These are phyloP conservation scores for Ifrita kowaldi DNA, from an alignment of 2,113 vertebrate species.

Conservation along the genomic window DNA sequence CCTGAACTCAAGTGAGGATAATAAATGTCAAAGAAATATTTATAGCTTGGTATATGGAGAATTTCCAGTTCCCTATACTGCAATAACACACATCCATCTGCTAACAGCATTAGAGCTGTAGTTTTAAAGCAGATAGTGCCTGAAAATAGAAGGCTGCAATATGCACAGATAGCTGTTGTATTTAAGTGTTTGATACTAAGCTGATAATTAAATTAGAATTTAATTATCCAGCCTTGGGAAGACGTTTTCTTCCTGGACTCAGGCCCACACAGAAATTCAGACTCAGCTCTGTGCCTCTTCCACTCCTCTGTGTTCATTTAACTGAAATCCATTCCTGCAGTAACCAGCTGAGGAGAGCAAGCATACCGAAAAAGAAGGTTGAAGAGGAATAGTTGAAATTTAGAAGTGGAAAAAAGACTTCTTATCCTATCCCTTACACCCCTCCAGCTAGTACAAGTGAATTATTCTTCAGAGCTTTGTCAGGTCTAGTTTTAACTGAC, in stretches of 20 bases:
- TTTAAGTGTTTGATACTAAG: conserved; percentile 61
- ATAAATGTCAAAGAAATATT: conserved; percentile 95
- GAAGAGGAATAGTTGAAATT: not conserved
- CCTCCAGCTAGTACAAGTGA: not conserved
- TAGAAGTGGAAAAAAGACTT: conserved; percentile 9
- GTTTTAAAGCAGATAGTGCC: conserved; percentile 51
- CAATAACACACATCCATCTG: conserved; percentile 89
- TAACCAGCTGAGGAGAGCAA: not conserved
- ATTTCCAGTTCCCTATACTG: conserved; percentile 88
- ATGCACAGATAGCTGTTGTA: conserved; percentile 27
- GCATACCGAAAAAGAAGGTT: not conserved
- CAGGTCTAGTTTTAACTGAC: not conserved
- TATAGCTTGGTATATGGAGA: conserved; percentile 90
- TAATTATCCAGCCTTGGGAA: conserved; percentile 37
- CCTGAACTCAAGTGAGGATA: conserved; percentile 90
- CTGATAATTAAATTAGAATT: conserved; percentile 66
- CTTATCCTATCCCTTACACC: not conserved
- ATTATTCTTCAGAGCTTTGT: conserved; percentile 21
- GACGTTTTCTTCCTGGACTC: conserved; percentile 7
- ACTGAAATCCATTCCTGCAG: conserved; percentile 13
- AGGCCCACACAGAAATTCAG: conserved; percentile 41
- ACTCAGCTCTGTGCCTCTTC: not conserved
- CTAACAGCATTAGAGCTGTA: conserved; percentile 83
- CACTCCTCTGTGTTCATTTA: not conserved
- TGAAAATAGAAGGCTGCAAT: conserved; percentile 78